phyloP scores from a whole-genome alignment of 2,797 vertebrate species.

The Phalloptychus januarius region DNA sequence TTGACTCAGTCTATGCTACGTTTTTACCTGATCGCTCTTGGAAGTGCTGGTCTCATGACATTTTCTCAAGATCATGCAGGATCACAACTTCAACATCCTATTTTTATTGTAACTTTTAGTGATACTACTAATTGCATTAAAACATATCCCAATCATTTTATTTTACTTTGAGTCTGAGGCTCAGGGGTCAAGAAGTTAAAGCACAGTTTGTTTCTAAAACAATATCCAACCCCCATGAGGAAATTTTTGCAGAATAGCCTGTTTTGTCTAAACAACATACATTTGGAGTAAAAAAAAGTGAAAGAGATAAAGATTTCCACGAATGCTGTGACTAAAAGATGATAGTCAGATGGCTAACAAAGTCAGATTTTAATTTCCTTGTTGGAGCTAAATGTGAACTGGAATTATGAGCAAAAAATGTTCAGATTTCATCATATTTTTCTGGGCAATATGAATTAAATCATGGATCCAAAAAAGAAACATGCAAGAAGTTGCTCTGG shows the following conservation, averaged over 20 bases:
- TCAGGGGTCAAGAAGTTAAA: not conserved
- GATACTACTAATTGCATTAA: not conserved
- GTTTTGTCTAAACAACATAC: not conserved
- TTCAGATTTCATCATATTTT: not conserved
- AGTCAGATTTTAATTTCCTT: not conserved
- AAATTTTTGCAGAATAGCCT: not conserved
- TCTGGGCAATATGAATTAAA: not conserved
- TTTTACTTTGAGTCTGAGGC: no score
- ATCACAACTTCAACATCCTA: not conserved
- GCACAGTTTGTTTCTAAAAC: not conserved
- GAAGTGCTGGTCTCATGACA: not conserved
- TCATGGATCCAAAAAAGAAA: not conserved
- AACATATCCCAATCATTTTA: no score
- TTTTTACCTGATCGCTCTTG: not conserved
- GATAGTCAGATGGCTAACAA: not conserved
- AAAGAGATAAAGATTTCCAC: not conserved
- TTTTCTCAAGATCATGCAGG: not conserved
- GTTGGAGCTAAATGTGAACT: not conserved
- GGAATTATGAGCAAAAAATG: not conserved
- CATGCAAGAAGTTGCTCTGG: not conserved
- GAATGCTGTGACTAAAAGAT: not conserved
- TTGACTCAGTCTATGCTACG: not conserved
- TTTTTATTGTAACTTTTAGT: not conserved
- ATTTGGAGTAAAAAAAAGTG: not conserved
- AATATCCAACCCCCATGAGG: not conserved